A percentile compares a stretch with the other conserved stretches of the same genome.
These are phyloP conservation scores for Heliconius nattereri DNA, from an alignment of 1,140 invertebrate genomes.

Conservation along the genomic window DNA sequence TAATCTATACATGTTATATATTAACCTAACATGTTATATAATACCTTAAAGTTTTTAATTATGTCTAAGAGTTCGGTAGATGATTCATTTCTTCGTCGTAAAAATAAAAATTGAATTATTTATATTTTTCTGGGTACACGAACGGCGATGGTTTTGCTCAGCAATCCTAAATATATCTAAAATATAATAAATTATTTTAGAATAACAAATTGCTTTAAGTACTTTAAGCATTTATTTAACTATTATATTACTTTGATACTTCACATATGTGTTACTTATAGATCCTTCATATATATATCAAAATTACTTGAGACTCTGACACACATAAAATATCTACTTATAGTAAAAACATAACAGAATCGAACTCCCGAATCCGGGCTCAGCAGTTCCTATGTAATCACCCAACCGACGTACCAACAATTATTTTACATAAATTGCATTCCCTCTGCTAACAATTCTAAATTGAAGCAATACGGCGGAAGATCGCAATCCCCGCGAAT, in stretches of 20 bases:
- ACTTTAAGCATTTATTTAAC: too few species aligned
- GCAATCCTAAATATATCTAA: background rate
- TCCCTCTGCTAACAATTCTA: conserved; percentile 76
- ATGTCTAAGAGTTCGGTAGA: background rate
- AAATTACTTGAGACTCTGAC: too few species aligned
- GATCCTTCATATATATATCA: too few species aligned
- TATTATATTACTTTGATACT: too few species aligned
- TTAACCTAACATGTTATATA: too few species aligned
- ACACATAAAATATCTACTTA: too few species aligned
- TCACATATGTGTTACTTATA: too few species aligned
- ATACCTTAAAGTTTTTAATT: background rate
- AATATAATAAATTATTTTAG: too few species aligned
- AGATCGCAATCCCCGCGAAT: conserved; percentile 68
- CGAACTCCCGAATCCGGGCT: background rate
- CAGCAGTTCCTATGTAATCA: background rate
- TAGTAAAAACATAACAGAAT: too few species aligned
- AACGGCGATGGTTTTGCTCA: background rate
- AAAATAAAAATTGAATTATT: background rate
- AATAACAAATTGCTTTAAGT: too few species aligned
- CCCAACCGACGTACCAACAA: conserved; percentile 58
- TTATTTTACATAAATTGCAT: conserved; percentile 80
- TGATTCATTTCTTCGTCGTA: background rate
- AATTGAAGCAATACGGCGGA: conserved; percentile 73
- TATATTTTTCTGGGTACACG: background rate
- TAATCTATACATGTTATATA: background rate